Evolutionary conservation across 2,888 invertebrate genomes (phyloP), one percentile per base, ranked within the genome.

Genomic region (Periphyllus acericola): DNA sequence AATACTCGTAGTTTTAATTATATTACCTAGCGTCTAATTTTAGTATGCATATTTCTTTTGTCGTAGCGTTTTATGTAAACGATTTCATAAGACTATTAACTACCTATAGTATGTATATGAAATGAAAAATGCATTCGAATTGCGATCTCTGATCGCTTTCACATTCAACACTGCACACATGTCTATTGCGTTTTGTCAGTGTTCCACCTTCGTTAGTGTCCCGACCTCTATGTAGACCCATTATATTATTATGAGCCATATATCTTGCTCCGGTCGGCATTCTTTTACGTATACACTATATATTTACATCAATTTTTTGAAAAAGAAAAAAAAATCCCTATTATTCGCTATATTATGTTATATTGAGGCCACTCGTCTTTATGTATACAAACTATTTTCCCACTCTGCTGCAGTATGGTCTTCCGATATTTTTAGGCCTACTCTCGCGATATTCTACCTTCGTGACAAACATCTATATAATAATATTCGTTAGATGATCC

Each of bases 381-480:
- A 21, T 8, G 34, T n/a, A n/a, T 46, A 46, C 46, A 74, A 83
- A 83, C 36, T 29, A 74, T 55, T 83, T 75, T 19, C 40, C 46
- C 83, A 83, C 83, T 83, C 29, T 14, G 14, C 36, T 36, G 3
- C 3, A 6, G 36, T 68, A 32, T 25, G 32, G 36, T 68, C n/a
- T n/a, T 55, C 25, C 14, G 55, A 32, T 19, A 76, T 46, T n/a
- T 21, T 75, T 83, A 40, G 55, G 72, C 55, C 83, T 75, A 76
- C 32, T 84, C 34, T 76, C 66, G 66, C 46, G 46, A 66, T 84
- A 84, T 76, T 83, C 60, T 36, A 60, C 60, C 40, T 83, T 76
- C 76, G 46, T 84, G 76, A 84, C 84, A 76, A 84, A 76, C 76
- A 25, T 84, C 84, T 76, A 76, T 84, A 84, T n/a, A n/a, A n/a